Percentiles rank a stretch among this genome's conserved stretches.
These are phyloP conservation scores for Nymphalis c-album DNA, from an alignment of 2,888 invertebrate genomes.

Conservation along the genomic window DNA sequence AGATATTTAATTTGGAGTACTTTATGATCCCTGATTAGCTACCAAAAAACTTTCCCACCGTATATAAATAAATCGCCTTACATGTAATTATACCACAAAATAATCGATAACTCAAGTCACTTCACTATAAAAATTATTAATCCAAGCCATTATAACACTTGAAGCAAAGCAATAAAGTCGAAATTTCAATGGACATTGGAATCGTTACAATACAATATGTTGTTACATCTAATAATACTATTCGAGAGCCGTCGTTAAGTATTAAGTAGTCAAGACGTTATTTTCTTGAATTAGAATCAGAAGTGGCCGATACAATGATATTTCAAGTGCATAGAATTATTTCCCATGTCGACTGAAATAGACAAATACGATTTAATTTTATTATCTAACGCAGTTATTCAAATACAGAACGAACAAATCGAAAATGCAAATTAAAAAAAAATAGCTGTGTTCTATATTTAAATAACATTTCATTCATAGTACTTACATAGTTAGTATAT, in stretches of 20 bases:
- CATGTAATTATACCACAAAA: constrained; percentile 44
- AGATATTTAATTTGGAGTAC: background rate
- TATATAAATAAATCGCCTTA: constrained; percentile 51
- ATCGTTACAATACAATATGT: constrained; percentile 36
- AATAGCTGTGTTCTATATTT: too few relatives aligned
- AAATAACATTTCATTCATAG: too few relatives aligned
- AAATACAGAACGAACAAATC: too few relatives aligned
- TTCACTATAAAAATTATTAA: constrained; percentile 18
- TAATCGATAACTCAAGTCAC: constrained; percentile 40
- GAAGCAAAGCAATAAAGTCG: background rate
- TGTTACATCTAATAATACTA: constrained; percentile 45
- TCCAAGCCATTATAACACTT: constrained; percentile 13
- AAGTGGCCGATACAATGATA: constrained; percentile 45
- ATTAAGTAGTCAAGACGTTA: constrained; percentile 48
- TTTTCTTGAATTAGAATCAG: constrained; percentile 48
- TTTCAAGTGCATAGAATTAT: constrained; percentile 48
- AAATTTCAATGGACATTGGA: constrained; percentile 12
- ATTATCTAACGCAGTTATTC: too few relatives aligned
- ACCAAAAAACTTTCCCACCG: constrained; percentile 51
- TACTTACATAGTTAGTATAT: too few relatives aligned
- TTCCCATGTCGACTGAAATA: constrained; percentile 60
- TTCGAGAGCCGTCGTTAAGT: constrained; percentile 47
- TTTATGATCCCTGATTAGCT: constrained; percentile 17
- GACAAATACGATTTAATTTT: constrained; percentile 31
- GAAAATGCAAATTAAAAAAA: too few relatives aligned